Evolutionary conservation across 2,113 vertebrate species (phyloP).

Genomic region (Ceuthmochares aereus): DNA sequence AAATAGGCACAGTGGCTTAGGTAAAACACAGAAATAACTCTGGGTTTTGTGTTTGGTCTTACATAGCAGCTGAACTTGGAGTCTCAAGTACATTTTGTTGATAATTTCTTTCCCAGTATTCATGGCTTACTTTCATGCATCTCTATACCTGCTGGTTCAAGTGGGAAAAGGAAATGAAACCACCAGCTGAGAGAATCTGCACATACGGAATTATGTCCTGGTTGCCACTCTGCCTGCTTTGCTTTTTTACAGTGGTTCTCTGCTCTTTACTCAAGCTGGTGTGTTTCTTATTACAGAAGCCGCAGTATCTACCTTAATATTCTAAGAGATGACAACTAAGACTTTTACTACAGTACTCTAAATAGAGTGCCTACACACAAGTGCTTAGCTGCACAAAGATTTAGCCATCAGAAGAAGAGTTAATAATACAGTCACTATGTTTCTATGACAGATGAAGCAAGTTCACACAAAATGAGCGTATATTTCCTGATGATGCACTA

Average conservation of each 20-base stretch:
- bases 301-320: neutral
- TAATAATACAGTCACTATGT: neutral
- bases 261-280: neutral
- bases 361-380: neutral
- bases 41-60: neutral
- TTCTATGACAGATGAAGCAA: neutral
- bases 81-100: neutral
- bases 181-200: neutral
- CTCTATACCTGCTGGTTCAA: neutral
- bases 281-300: neutral
- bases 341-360: neutral
- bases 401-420: neutral
- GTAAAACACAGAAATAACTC: neutral
- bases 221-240: neutral
- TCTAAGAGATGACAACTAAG: neutral
- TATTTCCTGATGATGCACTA: neutral
- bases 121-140: neutral
- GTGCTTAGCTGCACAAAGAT: neutral
- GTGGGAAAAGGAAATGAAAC: neutral
- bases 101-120: neutral
- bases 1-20: neutral
- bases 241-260: neutral
- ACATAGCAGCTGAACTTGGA: neutral
- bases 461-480: neutral
- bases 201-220: accelerated